Conservation (phyloP, 1,140 invertebrate genomes). For the Zaprionus capensis region DNA sequence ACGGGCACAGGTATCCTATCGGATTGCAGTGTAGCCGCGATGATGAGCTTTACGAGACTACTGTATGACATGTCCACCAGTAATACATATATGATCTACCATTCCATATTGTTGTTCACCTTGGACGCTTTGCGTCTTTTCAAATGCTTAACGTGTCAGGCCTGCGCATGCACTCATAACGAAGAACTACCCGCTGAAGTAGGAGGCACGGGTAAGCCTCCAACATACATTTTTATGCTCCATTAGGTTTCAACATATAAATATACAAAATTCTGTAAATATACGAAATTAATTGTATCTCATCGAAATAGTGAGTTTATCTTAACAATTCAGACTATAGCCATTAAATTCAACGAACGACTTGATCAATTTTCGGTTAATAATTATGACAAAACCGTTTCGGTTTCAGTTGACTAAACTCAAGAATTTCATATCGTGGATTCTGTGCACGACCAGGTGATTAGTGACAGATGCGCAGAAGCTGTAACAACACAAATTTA, state of each 20-base stretch:
- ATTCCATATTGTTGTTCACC: conserved; percentile 9
- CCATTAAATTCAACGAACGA: neutral
- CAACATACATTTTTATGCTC: neutral
- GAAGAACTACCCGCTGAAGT: neutral
- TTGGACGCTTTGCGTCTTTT: neutral
- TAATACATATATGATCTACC: neutral
- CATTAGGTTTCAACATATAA: neutral
- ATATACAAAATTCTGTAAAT: conserved; percentile 10
- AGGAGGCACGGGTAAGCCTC: neutral
- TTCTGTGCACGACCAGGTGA: conserved; percentile 56
- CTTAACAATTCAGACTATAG: conserved; percentile 24
- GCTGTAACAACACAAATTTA: conserved; percentile 62
- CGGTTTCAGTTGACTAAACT: conserved; percentile 12
- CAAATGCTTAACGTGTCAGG: neutral
- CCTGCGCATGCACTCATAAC: neutral
- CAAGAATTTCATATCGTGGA: conserved; percentile 11
- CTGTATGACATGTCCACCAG: conserved; percentile 1
- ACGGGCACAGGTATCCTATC: neutral
- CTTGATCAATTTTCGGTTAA: conserved; percentile 5
- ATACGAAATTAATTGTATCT: conserved; percentile 6
- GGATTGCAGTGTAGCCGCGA: neutral
- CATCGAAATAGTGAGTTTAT: conserved; percentile 31
- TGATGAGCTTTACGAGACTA: conserved; percentile 5
- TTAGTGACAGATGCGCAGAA: conserved; percentile 61
- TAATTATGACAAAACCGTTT: conserved; percentile 25